phyloP scores from a whole-genome alignment of 2,797 vertebrate genomes.

The Neomorphus geoffroyi region DNA sequence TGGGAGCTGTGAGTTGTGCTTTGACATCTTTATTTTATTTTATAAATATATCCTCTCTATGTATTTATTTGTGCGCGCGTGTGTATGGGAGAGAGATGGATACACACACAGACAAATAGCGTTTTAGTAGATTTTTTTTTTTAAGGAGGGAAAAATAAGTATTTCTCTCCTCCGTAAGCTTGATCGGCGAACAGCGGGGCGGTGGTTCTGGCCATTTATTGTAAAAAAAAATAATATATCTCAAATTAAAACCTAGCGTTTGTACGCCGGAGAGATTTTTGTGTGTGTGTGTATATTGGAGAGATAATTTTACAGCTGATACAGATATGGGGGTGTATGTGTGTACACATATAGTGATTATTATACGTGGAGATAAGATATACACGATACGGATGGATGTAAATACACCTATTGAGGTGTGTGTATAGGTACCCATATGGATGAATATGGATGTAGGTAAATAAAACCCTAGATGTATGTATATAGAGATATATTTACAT shows the following conservation, averaged over 20 bases:
- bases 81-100: neutral
- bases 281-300: neutral
- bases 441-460: neutral
- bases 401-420: constrained; percentile 9
- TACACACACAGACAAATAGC: constrained; percentile 26
- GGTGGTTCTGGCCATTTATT: constrained; percentile 47
- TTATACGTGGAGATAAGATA: constrained; percentile 55
- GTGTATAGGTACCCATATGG: neutral
- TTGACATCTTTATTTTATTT: constrained; percentile 78
- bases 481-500: neutral
- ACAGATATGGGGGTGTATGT: constrained; percentile 41
- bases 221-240: constrained; percentile 25
- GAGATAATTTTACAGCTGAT: constrained; percentile 39
- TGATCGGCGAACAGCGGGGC: constrained; percentile 48
- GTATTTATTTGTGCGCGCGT: neutral
- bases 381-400: neutral
- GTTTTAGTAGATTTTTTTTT: constrained; percentile 54
- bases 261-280: neutral
- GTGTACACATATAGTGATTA: constrained; percentile 11
- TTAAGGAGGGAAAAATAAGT: constrained; percentile 45
- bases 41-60: neutral
- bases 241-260: neutral
- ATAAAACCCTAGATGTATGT: neutral
- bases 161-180: constrained; percentile 44
- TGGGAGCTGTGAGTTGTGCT: constrained; percentile 97